Evolutionary conservation across 2,113 vertebrate species (phyloP), one percentile per base, ranked within the genome.

Genomic region (Archilochus colubris): DNA sequence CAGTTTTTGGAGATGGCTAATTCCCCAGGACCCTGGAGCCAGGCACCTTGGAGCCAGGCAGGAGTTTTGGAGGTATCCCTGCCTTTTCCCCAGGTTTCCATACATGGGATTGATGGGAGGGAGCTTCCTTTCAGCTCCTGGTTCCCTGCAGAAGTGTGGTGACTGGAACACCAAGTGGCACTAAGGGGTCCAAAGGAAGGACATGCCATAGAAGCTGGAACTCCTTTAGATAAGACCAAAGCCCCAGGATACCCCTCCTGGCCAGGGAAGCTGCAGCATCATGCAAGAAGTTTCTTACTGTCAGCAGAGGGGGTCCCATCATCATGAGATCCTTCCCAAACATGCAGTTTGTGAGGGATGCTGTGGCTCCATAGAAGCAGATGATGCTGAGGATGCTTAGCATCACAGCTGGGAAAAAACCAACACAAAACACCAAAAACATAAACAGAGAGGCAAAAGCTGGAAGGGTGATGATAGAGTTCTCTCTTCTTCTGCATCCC

Each of bases 351-450:
- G 98, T 31, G 63, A 99, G 93, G 3, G 98, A 98, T 40, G 98
- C 98, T 27, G 98, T 40, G 63, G 97, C 96, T 64, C 99, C 98
- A 0, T 99, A 99, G 72, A 98, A 64, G 48, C 98, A 99, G 92
- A 98, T 84, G 36, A 97, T 85, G 69, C 98, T 96, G 70, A 98
- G 75, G 67, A 98, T 59, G 53, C 96, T 97, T 57, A 99, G 93
- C 97, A 98, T 96, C 62, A 96, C 98, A 82, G 97, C 98, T 99
- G 96, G 31, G 89, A 58, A 72, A 84, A 28, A 90, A 51, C 7
- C 44, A 40, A 40, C 10, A 40, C 40, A 40, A 40, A 40, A 40
- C 40, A 40, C 11, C 46, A 55, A 2, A 2, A 11, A 18, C 25
- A 12, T 17, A 11, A 33, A 15, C 10, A 43, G 25, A 17, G 9